Conservation (phyloP, 2,888 invertebrate genomes). For the Drosophila aldrichi region DNA sequence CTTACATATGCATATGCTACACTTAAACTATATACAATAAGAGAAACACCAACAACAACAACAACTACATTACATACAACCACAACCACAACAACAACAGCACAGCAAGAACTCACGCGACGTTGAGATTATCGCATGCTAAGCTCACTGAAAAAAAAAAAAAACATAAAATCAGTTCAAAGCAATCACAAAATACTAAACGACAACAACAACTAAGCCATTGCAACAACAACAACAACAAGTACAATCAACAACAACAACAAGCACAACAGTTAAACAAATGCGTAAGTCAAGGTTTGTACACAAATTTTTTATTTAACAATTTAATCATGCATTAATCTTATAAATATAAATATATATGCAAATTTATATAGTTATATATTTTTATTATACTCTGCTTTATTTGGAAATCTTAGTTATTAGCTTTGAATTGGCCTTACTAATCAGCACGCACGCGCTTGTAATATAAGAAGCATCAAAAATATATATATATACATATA, state of each 20-base stretch:
- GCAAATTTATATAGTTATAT: constrained; percentile 6
- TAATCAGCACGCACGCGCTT: constrained; percentile 58
- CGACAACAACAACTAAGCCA: constrained; percentile 63
- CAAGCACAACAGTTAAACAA: constrained; percentile 72
- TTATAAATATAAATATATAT: constrained; percentile 4
- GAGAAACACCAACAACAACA: constrained; percentile 41
- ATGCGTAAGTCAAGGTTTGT: constrained; percentile 80
- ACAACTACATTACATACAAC: constrained; percentile 53
- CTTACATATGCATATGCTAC: constrained; percentile 51
- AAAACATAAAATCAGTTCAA: constrained; percentile 59
- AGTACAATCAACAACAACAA: constrained; percentile 64
- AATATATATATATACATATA: constrained; percentile 22
- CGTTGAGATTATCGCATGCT: constrained; percentile 73
- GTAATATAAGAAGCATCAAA: constrained; percentile 10
- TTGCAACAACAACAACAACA: constrained; percentile 73
- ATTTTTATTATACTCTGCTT: constrained; percentile 14
- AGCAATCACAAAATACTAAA: constrained; percentile 72
- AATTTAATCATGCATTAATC: constrained; percentile 7
- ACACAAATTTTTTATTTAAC: constrained; percentile 55
- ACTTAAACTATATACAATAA: constrained; percentile 59
- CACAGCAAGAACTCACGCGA: constrained; percentile 67
- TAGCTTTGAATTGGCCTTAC: constrained; percentile 57
- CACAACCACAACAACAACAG: constrained; percentile 53
- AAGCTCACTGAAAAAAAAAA: constrained; percentile 55
- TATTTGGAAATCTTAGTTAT: constrained; percentile 37